These are phyloP conservation scores for Cosmia pyralina DNA, from an alignment of 2,888 invertebrate genomes.

Conservation along the genomic window DNA sequence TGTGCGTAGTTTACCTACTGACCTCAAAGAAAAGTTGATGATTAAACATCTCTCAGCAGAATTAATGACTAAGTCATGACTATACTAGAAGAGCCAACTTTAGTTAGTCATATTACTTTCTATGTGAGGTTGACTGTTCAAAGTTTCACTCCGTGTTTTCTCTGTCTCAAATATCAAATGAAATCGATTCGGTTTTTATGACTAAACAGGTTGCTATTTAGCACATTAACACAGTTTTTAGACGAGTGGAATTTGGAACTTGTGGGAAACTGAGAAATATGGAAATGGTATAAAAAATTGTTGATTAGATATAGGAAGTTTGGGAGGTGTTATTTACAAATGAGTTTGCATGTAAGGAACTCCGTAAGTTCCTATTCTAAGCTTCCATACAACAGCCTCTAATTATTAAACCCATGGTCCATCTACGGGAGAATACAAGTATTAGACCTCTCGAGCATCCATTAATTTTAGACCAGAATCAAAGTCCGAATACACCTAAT, in stretches of 20 bases:
- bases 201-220: conserved; percentile 9
- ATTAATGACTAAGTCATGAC: conserved; percentile 36
- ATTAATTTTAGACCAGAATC: no score
- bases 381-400: background rate
- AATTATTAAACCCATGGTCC: background rate
- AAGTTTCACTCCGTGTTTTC: conserved; percentile 53
- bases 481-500: no score
- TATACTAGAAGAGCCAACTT: conserved; percentile 2
- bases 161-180: conserved; percentile 58
- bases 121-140: conserved; percentile 14
- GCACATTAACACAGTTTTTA: conserved; percentile 20
- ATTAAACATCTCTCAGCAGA: conserved; percentile 30
- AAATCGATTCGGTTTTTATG: conserved; percentile 34
- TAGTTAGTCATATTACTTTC: conserved; percentile 40
- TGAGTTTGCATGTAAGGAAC: background rate
- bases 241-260: background rate
- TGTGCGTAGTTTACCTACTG: conserved; percentile 7
- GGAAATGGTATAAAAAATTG: background rate
- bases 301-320: background rate
- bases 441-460: no score
- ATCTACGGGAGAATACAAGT: no score
- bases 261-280: background rate
- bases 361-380: background rate
- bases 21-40: conserved; percentile 26
- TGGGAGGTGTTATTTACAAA: background rate